Conservation (phyloP, 2,888 invertebrate genomes). For the Agrochola circellaris region DNA sequence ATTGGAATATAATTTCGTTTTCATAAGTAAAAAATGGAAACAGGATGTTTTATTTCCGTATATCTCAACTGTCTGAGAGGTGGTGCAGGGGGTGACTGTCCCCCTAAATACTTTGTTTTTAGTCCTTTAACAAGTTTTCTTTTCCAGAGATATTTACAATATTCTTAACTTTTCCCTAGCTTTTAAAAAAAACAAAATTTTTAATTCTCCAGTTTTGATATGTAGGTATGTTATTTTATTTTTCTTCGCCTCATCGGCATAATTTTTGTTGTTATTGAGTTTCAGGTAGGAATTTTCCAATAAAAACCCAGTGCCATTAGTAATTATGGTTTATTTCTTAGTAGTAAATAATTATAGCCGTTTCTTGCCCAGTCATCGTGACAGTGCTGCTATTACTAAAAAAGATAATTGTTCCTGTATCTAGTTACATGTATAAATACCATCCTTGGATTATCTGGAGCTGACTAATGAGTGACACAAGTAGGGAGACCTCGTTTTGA, state of each 20-base stretch:
- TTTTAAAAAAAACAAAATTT: background rate
- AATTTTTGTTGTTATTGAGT: slow-evolving; percentile 36
- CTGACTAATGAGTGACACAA: slow-evolving; percentile 65
- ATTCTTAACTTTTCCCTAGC: background rate
- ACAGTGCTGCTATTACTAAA: slow-evolving; percentile 51
- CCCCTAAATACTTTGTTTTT: background rate
- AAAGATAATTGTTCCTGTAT: slow-evolving; percentile 47
- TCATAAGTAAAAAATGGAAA: background rate
- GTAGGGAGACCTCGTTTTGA: slow-evolving; percentile 34
- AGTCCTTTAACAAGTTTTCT: background rate
- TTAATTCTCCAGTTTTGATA: background rate
- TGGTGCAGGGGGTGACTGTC: background rate
- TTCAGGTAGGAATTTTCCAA: slow-evolving; percentile 56
- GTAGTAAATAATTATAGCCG: slow-evolving; percentile 54
- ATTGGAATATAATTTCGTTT: background rate
- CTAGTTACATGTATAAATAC: slow-evolving; percentile 51
- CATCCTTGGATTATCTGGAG: slow-evolving; percentile 45
- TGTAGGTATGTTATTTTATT: background rate
- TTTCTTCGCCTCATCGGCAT: background rate
- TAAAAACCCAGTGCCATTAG: slow-evolving; percentile 52
- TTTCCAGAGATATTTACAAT: background rate
- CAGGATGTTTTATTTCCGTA: background rate
- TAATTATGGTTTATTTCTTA: slow-evolving; percentile 58
- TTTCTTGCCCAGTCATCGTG: slow-evolving; percentile 63
- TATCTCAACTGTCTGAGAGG: background rate